phyloP scores from a whole-genome alignment of 2,888 invertebrate genomes.

The Gymnocheta viridis region DNA sequence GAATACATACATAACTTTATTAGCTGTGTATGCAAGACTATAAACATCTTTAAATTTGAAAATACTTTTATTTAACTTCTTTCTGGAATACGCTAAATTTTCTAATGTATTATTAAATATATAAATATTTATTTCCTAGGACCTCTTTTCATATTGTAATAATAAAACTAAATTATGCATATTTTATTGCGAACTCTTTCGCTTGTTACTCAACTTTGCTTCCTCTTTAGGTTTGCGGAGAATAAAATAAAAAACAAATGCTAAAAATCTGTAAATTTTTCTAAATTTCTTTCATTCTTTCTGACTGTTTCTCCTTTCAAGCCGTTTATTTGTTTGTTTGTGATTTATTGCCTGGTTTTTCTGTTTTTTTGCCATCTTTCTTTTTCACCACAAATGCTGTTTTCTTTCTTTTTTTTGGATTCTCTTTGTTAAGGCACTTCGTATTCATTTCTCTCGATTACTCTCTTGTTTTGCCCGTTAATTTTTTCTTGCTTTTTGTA shows the following conservation, averaged over 20 bases:
- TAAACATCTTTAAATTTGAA: too few species aligned
- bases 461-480: constrained; percentile 9
- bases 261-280: neutral
- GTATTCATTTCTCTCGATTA: neutral
- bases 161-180: constrained; percentile 15
- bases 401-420: neutral
- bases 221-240: neutral
- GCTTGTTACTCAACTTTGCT: neutral
- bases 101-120: too few species aligned
- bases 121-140: neutral
- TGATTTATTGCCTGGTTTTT: constrained; percentile 20
- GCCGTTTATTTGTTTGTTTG: constrained; percentile 10
- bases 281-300: neutral
- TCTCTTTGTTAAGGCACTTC: constrained; percentile 31
- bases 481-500: neutral
- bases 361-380: neutral
- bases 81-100: too few species aligned
- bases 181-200: neutral
- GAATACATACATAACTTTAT: too few species aligned
- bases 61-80: too few species aligned
- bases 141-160: neutral
- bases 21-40: too few species aligned
- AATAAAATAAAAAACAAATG: constrained; percentile 5
- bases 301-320: neutral
- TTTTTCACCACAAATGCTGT: constrained; percentile 51